phyloP scores from a whole-genome alignment of 1,140 invertebrate species.

The Chrysopa pallens region DNA sequence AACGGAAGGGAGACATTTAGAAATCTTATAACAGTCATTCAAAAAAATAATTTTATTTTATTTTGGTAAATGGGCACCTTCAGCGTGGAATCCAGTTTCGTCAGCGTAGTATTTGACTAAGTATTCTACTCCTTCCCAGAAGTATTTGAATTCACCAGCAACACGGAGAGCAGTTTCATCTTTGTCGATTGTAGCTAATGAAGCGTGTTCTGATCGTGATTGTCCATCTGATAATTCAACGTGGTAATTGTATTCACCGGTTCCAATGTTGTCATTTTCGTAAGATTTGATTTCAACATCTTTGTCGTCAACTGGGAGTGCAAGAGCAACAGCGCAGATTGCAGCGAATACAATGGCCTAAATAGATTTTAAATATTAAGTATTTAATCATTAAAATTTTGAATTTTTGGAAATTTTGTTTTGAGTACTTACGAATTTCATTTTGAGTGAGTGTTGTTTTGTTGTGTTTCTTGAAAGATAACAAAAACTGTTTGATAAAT shows the following conservation, averaged over 20 bases:
- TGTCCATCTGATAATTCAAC: slow-evolving; percentile 41
- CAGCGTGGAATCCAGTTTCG: slow-evolving; percentile 58
- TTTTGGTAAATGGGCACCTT: slow-evolving; percentile 45
- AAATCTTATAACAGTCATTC: too few relatives aligned
- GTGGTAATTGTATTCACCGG: slow-evolving; percentile 19
- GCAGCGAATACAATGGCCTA: slow-evolving; percentile 21
- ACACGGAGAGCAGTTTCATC: slow-evolving; percentile 37
- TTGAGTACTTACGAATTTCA: too few relatives aligned
- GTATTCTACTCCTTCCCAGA: slow-evolving; percentile 47
- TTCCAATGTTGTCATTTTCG: slow-evolving; percentile 30
- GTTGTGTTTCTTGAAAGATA: too few relatives aligned
- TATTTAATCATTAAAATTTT: too few relatives aligned
- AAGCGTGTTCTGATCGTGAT: slow-evolving; percentile 28
- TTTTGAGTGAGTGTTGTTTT: too few relatives aligned
- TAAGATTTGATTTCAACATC: slow-evolving; percentile 33
- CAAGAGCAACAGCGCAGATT: slow-evolving; percentile 25
- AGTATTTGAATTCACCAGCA: slow-evolving; percentile 31
- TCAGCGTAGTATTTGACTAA: slow-evolving; percentile 55
- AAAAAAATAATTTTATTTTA: too few relatives aligned
- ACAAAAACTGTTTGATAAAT: too few relatives aligned
- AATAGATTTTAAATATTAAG: too few relatives aligned
- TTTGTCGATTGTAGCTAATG: slow-evolving; percentile 30
- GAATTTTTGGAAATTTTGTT: too few relatives aligned
- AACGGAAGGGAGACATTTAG: too few relatives aligned
- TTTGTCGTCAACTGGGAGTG: slow-evolving; percentile 26